Evolutionary conservation across 1,140 invertebrate genomes (phyloP), one percentile per base, ranked within the genome.

Genomic region (Drosophila novamexicana): DNA sequence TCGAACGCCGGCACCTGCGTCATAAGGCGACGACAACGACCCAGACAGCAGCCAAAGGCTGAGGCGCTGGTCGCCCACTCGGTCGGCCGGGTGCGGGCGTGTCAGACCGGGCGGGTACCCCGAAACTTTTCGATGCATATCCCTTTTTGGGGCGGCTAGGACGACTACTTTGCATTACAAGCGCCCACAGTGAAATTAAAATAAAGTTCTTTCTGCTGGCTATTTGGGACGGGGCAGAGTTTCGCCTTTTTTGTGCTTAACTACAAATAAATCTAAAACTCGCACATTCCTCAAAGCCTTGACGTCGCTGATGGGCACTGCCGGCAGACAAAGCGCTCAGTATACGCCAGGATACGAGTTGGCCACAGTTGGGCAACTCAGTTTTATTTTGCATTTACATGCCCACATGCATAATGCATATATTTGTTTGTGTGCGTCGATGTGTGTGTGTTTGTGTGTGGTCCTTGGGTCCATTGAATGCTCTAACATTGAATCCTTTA

Each of bases 211-310:
- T 71, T 64, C 59, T 75, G 62, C 72, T 58, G 71, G 71, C 71
- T 12, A 42, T 39, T 2, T 34, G 40, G 53, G 9, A 12, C 6
- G 36, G 45, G 16, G 14, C 34, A 40, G 50, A 63, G 47, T 29
- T 44, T 12, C 18, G 12, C 16, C 56, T 45, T 58, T 53, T 72
- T 54, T 63, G 58, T 73, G 71, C 70, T 67, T 67, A 83, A 86
- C 83, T 86, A 83, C 83, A 86, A 88, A 86, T 86, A 86, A 88
- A 86, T 86, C 83, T 88, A 88, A 86, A 88, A 79, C 83, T 88
- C 83, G 83, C 83, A 88, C 75, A 86, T 88, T 86, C 75, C 83
- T 71, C 61, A 75, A 59, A 65, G 61, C 45, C 52, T 14, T 34
- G 7, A 50, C 54, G 37, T 40, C 47, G 56, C 53, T 86, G 83